Percentiles rank a stretch among this genome's conserved stretches.
Conservation (phyloP, 2,888 invertebrate species). For the Drosophila ezoana region DNA sequence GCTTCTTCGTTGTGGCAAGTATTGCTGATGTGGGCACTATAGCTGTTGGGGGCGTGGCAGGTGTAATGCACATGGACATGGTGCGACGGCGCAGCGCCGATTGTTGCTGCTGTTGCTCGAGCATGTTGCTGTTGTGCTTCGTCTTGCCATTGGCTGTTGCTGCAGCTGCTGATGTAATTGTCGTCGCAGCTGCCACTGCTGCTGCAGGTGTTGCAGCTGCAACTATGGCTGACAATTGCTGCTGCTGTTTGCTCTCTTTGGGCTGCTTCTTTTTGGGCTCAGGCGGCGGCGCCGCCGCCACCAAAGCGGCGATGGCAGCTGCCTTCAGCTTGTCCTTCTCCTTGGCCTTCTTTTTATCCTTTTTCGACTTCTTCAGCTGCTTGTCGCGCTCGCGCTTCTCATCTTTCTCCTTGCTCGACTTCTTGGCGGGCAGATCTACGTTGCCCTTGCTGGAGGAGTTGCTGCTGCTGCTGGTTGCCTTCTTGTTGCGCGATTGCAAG, state of each 20-base stretch:
- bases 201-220: constrained; percentile 15
- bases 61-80: constrained; percentile 67
- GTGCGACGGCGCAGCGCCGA: constrained; percentile 67
- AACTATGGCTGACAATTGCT: constrained; percentile 11
- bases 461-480: constrained; percentile 65
- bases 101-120: constrained; percentile 38
- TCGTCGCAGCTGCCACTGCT: background rate
- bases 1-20: constrained; percentile 66
- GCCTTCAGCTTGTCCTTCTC: constrained; percentile 63
- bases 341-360: constrained; percentile 71
- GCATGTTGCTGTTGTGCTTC: constrained; percentile 45
- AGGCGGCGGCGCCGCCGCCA: constrained; percentile 6
- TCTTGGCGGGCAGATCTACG: constrained; percentile 31
- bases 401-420: constrained; percentile 56
- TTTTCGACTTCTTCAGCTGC: constrained; percentile 62
- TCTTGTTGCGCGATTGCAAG: constrained; percentile 87
- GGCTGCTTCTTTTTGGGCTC: constrained; percentile 47
- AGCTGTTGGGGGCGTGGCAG: constrained; percentile 24
- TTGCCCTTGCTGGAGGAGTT: constrained; percentile 44
- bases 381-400: constrained; percentile 65
- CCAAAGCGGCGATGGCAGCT: constrained; percentile 18
- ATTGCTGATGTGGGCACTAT: constrained; percentile 41
- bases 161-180: constrained; percentile 11
- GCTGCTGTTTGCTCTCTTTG: constrained; percentile 36
- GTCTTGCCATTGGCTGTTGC: constrained; percentile 62